Percentiles rank a stretch among this genome's conserved stretches.
Conservation (phyloP, 2,888 invertebrate species). For the Diarsia mendica region DNA sequence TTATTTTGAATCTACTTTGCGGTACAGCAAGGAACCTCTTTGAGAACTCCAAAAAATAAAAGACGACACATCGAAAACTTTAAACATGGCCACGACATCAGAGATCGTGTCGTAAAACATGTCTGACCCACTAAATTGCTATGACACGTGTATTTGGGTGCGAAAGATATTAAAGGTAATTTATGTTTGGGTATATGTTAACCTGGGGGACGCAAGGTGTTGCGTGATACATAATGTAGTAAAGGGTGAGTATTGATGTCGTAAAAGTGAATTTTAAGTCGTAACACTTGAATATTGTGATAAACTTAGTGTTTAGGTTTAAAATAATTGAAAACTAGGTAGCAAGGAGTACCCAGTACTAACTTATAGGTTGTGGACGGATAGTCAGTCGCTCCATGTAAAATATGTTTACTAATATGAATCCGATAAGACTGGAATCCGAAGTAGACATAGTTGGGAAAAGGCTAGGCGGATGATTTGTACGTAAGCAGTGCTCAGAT, state of each 20-base stretch:
- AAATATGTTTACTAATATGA: no score
- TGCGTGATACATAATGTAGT: not conserved
- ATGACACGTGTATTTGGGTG: constrained; percentile 40
- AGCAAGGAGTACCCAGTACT: no score
- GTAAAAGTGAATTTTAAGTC: not conserved
- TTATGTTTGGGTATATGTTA: constrained; percentile 33
- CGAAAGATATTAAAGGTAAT: constrained; percentile 56
- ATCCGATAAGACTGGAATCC: no score
- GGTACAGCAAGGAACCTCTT: not conserved
- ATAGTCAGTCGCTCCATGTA: no score
- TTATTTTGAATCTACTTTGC: not conserved
- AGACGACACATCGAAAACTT: constrained; percentile 12
- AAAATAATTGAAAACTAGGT: no score
- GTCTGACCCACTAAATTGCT: constrained; percentile 44
- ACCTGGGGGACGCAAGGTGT: constrained; percentile 1
- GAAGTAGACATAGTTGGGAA: no score
- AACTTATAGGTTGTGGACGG: no score
- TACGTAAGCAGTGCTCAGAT: no score
- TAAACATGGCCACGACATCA: constrained; percentile 26
- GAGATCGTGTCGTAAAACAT: constrained; percentile 46
- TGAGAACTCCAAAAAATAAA: not conserved
- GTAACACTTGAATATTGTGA: not conserved
- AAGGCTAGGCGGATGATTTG: no score
- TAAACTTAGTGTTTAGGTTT: no score
- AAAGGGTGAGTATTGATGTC: not conserved